Base-by-base conservation (phyloP, 64 coral and sea anemone species). In the Catalaphyllia jardinei region DNA sequence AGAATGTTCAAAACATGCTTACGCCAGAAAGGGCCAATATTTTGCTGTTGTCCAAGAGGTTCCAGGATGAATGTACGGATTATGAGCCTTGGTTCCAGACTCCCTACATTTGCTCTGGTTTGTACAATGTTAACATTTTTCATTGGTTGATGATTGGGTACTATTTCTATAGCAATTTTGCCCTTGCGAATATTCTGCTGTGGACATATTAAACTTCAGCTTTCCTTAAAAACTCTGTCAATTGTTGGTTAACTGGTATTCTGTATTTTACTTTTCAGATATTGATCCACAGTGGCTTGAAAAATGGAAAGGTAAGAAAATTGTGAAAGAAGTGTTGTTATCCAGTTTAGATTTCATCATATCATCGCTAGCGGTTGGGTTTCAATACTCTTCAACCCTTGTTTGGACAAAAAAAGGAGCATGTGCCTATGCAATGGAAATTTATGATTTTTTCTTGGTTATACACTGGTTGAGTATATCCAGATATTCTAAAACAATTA, bases 81-180 rank as follows among this genome's bases (percentile, higher is more conserved):
- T 76, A 82, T 29, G 95, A 97, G 60, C 82, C 57, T 14, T 97
- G 91, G 91, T 97, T 97, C 67, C 87, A 97, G 60, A 97, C 95
- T 62, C 51, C 83, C 0, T 97, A 93, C 73, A 94, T 71, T 72
- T 86, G 67, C 83, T 61, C 76, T 73, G 95, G 95, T 97, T 76
- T 50, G 19, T 74, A 4, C 2, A 22, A 74, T 52, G 19, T 30
- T 33, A 4, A 17, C 18, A 31, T 62, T 63, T 12, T 31, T 27
- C 13, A 13, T 60, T 60, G 22, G 14, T 12, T 61, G 19, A 19
- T 11, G 42, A 8, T n/a, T 77, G 3, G 38, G 9, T 18, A 50
- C 76, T 42, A 49, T 29, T 42, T 51, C 13, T 1, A 79, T 57
- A 57, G 1, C 10, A 57, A 16, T 57, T 57, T 57, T 46, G 42